phyloP scores from a whole-genome alignment of 2,797 vertebrate genomes.

The Pangasius mekongensis region DNA sequence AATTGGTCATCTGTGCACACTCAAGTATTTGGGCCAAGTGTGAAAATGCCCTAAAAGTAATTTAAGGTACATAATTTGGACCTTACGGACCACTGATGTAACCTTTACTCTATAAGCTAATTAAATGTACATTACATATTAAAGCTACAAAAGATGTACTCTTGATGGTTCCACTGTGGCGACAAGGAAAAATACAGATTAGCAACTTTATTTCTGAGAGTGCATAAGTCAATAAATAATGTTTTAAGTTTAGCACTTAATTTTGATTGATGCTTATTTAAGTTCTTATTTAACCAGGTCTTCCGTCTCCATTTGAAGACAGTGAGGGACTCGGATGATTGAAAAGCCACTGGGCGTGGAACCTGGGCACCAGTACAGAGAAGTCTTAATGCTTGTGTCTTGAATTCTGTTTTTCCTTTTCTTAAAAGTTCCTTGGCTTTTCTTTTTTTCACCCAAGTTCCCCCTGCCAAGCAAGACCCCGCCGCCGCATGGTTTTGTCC shows the following conservation, averaged over 20 bases:
- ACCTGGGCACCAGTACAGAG: too few relatives aligned
- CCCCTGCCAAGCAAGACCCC: neutral
- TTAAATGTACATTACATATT: neutral
- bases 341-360: neutral
- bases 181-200: neutral
- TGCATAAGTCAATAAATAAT: neutral
- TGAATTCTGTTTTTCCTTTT: neutral
- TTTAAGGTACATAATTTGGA: neutral
- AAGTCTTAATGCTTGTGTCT: neutral
- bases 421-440: neutral
- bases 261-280: neutral
- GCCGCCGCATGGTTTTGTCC: neutral
- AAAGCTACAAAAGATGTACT: neutral
- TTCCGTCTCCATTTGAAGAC: neutral
- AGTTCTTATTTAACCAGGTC: neutral
- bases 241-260: neutral
- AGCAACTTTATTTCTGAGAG: neutral
- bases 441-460: neutral
- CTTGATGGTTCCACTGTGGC: too few relatives aligned
- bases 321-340: neutral
- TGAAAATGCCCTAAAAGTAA: neutral
- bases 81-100: neutral
- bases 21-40: neutral
- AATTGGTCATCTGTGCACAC: neutral
- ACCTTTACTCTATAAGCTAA: neutral